Percentiles rank a stretch among this genome's conserved stretches.
phyloP scores from a whole-genome alignment of 2,113 vertebrate genomes.

The Alethe castanea region DNA sequence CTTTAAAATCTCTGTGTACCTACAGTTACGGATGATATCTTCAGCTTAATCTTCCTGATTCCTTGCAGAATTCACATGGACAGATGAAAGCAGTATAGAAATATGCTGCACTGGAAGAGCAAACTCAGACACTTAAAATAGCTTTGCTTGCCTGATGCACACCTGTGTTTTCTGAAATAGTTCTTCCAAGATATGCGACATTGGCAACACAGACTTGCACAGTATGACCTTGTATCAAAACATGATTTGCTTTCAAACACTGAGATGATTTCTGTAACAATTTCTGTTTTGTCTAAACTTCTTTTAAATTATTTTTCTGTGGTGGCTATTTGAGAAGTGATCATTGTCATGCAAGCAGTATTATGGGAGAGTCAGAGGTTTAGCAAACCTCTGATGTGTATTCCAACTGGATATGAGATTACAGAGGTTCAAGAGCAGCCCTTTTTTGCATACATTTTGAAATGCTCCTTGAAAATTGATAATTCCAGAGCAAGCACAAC shows the following conservation, averaged over 20 bases:
- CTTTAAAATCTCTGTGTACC: neutral
- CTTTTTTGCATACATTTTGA: neutral
- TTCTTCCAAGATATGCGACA: neutral
- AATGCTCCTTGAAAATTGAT: slow-evolving; percentile 8
- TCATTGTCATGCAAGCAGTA: neutral
- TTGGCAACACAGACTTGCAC: neutral
- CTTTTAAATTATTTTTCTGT: neutral
- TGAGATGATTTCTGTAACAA: neutral
- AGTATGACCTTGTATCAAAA: neutral
- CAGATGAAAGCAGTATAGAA: neutral
- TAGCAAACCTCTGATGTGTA: neutral
- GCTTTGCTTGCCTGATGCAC: neutral
- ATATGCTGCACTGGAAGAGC: neutral
- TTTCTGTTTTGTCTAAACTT: neutral
- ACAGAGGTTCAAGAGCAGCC: neutral
- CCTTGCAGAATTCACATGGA: neutral
- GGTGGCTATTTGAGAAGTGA: neutral
- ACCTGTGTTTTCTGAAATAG: neutral
- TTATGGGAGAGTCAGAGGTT: neutral
- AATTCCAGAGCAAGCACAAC: neutral
- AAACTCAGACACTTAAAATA: neutral
- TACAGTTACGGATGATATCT: neutral
- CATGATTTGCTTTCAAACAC: neutral
- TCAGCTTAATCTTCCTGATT: neutral
- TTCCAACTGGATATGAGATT: neutral